Evolutionary conservation across 2,888 invertebrate genomes (phyloP), one percentile per base, ranked within the genome.

Genomic region (Palloptera scutellata): DNA sequence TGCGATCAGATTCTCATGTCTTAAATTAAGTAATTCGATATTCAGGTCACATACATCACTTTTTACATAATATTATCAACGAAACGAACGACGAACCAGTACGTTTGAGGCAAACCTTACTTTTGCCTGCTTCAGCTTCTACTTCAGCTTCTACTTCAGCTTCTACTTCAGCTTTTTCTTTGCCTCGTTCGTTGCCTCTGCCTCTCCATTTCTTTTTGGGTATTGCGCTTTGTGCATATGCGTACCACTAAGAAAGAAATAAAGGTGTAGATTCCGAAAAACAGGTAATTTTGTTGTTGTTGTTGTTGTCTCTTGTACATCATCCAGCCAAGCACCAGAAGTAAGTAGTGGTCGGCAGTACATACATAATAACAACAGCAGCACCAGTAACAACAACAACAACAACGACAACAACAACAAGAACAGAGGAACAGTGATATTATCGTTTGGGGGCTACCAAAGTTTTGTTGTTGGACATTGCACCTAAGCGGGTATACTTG

Each of bases 31-130:
- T 58, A 64, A 64, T 64, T 43, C 43, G 64, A 64, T 64, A 64
- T 64, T 64, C 64, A 64, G 64, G 64, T 59, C 64, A 64, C 64
- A 64, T 59, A 59, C 48, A 57, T 30, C 30, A 30, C 30, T 30
- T 30, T 30, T 30, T 30, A 30, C 30, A 30, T 30, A 30, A 30
- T 30, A 30, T 30, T 30, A 30, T 30, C 30, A 30, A 30, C 30
- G 30, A 30, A 30, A 30, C 30, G 30, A 30, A 30, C 30, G 30
- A 30, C 30, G 30, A 30, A 30, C 30, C 6, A 30, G 3, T 30
- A 30, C 30, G 30, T 30, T 30, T 30, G 30, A 6, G 30, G 30
- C 30, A 30, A 30, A 30, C 30, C 30, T 30, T 30, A 30, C 30
- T 58, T 64, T 52, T 58, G 30, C 20, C 30, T 55, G 30, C 1